Conservation (phyloP, 1,140 invertebrate species). For the Amyelois transitella region DNA sequence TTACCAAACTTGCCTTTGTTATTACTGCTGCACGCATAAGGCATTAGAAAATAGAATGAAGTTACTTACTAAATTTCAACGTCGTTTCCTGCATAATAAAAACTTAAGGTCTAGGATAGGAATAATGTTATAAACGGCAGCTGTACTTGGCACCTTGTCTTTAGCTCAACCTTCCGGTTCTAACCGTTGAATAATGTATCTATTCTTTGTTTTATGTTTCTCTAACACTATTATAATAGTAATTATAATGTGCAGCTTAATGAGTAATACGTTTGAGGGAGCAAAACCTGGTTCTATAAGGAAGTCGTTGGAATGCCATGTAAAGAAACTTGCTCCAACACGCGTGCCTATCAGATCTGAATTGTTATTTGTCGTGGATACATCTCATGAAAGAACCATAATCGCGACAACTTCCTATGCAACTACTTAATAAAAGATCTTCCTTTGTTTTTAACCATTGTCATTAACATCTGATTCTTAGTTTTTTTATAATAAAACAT, state of each 20-base stretch:
- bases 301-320: conserved; percentile 37
- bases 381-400: too few relatives aligned
- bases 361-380: too few relatives aligned
- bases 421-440: too few relatives aligned
- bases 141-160: conserved; percentile 53
- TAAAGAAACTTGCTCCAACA: background rate
- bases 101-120: conserved; percentile 9
- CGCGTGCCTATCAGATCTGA: background rate
- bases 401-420: too few relatives aligned
- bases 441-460: too few relatives aligned
- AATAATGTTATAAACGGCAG: conserved; percentile 26
- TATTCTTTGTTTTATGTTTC: conserved; percentile 39
- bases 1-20: background rate
- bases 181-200: conserved; percentile 50
- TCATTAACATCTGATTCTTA: too few relatives aligned
- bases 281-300: conserved; percentile 15
- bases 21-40: background rate
- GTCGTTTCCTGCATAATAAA: conserved; percentile 7
- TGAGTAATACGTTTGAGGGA: conserved; percentile 2
- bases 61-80: background rate
- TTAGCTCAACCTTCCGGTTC: conserved; percentile 43
- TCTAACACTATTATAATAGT: conserved; percentile 16
- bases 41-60: conserved; percentile 6
- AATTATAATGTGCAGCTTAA: conserved; percentile 7
- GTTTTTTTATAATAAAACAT: too few relatives aligned